Percentiles rank a stretch among this genome's conserved stretches.
phyloP scores from a whole-genome alignment of 2,113 vertebrate species.

The Leucoraja erinaceus region DNA sequence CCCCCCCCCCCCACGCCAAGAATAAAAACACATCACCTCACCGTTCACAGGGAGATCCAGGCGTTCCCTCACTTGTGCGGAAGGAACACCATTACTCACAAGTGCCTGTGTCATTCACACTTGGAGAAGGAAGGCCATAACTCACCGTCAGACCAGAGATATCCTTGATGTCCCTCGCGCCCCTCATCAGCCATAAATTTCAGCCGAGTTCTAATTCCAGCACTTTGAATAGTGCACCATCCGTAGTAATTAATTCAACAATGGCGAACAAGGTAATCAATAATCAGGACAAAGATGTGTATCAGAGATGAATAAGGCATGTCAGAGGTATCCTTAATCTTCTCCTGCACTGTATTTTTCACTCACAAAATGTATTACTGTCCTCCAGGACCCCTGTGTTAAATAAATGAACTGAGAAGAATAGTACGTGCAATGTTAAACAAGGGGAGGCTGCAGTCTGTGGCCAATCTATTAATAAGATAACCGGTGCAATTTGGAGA shows the following conservation, averaged over 20 bases:
- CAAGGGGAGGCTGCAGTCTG: neutral
- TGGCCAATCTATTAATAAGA: slow-evolving; percentile 21
- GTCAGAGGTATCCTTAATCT: slow-evolving; percentile 36
- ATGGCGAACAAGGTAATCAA: slow-evolving; percentile 38
- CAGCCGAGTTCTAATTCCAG: slow-evolving; percentile 27
- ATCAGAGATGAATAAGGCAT: slow-evolving; percentile 37
- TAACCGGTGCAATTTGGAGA: slow-evolving; percentile 21
- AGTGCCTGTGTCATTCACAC: slow-evolving; percentile 34
- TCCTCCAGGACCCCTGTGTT: neutral
- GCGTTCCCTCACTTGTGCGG: slow-evolving; percentile 5
- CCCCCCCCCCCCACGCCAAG: neutral
- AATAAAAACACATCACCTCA: slow-evolving; percentile 33
- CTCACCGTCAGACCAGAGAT: neutral
- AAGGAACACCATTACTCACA: slow-evolving; percentile 23
- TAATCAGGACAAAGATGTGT: slow-evolving; percentile 34
- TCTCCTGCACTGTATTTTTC: slow-evolving; percentile 33
- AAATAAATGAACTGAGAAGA: slow-evolving; percentile 32
- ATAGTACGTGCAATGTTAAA: slow-evolving; percentile 24
- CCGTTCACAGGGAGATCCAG: slow-evolving; percentile 20
- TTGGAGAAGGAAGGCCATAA: slow-evolving; percentile 21
- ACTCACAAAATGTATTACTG: slow-evolving; percentile 25
- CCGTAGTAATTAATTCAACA: slow-evolving; percentile 37
- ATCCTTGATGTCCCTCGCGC: slow-evolving; percentile 24
- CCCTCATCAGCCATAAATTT: slow-evolving; percentile 35
- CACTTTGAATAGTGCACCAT: slow-evolving; percentile 28